These are phyloP conservation scores for Octonoba sinensis DNA, from an alignment of 2,888 invertebrate genomes.

Conservation along the genomic window DNA sequence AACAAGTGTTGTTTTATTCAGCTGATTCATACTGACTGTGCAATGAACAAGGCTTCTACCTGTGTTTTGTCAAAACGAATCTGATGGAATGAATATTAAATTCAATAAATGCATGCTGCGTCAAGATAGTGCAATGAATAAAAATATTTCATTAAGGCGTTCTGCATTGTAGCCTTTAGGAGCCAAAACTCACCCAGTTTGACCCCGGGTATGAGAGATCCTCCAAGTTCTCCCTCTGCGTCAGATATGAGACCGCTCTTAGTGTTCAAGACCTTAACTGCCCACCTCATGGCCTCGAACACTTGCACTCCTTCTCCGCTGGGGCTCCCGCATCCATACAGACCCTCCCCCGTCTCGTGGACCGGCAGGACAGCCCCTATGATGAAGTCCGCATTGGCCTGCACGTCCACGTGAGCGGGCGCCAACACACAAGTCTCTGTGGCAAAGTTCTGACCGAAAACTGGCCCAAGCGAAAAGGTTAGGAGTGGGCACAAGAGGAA, in stretches of 20 bases:
- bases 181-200: constrained; percentile 36
- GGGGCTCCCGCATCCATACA: constrained; percentile 42
- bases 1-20: too few species aligned
- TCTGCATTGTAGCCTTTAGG: too few species aligned
- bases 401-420: constrained; percentile 15
- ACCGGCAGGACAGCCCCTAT: constrained; percentile 51
- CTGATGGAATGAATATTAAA: too few species aligned
- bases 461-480: background rate
- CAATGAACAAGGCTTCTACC: too few species aligned
- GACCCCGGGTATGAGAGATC: constrained; percentile 53
- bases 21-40: too few species aligned
- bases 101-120: too few species aligned
- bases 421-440: constrained; percentile 10
- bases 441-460: background rate
- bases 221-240: background rate
- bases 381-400: constrained; percentile 38
- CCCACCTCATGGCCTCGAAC: constrained; percentile 60
- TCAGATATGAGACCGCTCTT: constrained; percentile 52
- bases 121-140: too few species aligned
- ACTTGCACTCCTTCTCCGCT: constrained; percentile 41
- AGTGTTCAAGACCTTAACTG: constrained; percentile 44
- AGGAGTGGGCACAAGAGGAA: background rate
- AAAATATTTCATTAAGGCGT: too few species aligned
- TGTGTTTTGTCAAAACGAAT: too few species aligned
- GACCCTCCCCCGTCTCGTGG: constrained; percentile 36